phyloP scores from a whole-genome alignment of 2,113 vertebrate species.

The Cheilinus undulatus region DNA sequence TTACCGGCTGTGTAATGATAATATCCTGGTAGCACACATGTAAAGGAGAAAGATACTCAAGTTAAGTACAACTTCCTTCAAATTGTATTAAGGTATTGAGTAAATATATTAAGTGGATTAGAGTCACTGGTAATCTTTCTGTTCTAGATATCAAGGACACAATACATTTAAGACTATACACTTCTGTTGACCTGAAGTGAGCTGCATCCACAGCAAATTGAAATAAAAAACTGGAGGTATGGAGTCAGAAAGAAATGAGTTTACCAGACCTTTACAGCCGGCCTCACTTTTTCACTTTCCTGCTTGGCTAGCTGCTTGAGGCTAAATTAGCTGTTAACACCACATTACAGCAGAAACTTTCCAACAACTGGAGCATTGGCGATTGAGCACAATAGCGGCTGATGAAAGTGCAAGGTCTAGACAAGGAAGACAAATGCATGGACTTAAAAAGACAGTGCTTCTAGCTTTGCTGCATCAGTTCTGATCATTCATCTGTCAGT shows the following conservation, averaged over 20 bases:
- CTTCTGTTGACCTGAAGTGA: background rate
- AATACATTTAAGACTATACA: background rate
- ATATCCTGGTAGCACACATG: too few species aligned
- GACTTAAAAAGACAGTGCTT: background rate
- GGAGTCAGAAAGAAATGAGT: background rate
- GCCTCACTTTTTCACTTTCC: too few species aligned
- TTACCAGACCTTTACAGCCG: background rate
- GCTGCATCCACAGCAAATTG: background rate
- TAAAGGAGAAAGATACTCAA: too few species aligned
- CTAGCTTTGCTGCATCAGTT: background rate
- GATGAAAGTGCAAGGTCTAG: background rate
- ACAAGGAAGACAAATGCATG: background rate
- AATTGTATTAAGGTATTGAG: background rate
- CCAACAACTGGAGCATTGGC: too few species aligned
- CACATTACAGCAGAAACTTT: background rate
- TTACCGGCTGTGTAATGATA: too few species aligned
- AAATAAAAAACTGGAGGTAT: background rate
- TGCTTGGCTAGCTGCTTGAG: background rate
- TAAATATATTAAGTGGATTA: background rate
- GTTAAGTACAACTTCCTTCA: background rate
- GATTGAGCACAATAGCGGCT: background rate
- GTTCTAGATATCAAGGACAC: background rate
- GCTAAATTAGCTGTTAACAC: background rate
- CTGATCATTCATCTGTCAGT: too few species aligned
- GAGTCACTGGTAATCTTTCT: background rate